Evolutionary conservation across 2,113 vertebrate genomes (phyloP).

Genomic region (Ifrita kowaldi): DNA sequence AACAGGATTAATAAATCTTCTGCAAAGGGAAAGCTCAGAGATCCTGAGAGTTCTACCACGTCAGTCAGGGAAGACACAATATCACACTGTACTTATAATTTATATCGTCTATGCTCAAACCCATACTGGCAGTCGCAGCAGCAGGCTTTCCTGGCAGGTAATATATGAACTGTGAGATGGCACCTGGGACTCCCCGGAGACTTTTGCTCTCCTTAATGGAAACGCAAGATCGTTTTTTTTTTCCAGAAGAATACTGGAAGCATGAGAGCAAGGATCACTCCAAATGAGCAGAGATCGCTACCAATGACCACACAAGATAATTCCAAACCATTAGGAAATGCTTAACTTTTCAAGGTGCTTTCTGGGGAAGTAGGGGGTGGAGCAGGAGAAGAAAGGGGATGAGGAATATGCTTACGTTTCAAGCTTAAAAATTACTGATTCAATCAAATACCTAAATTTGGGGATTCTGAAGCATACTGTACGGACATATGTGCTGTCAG

Average conservation of each 20-base stretch:
- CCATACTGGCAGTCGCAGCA: not conserved
- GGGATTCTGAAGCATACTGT: constrained; percentile 38
- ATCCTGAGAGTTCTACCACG: not conserved
- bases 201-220: not conserved
- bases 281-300: not conserved
- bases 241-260: not conserved
- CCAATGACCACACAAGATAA: not conserved
- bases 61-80: not conserved
- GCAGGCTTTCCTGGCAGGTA: not conserved
- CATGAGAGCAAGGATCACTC: not conserved
- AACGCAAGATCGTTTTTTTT: not conserved
- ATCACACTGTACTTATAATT: not conserved
- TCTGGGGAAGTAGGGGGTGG: not conserved
- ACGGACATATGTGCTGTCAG: constrained; percentile 42
- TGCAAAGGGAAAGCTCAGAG: not conserved
- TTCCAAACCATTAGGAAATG: not conserved
- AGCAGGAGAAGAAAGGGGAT: not conserved
- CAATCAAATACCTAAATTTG: constrained; percentile 41
- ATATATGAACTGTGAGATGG: not conserved
- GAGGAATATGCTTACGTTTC: constrained; percentile 22
- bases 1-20: not conserved
- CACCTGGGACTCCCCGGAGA: not conserved
- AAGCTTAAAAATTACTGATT: constrained; percentile 30
- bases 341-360: not conserved
- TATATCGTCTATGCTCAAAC: not conserved